Percentiles rank a stretch among this genome's conserved stretches.
phyloP scores from a whole-genome alignment of 1,140 invertebrate species.

The Orussus abietinus region DNA sequence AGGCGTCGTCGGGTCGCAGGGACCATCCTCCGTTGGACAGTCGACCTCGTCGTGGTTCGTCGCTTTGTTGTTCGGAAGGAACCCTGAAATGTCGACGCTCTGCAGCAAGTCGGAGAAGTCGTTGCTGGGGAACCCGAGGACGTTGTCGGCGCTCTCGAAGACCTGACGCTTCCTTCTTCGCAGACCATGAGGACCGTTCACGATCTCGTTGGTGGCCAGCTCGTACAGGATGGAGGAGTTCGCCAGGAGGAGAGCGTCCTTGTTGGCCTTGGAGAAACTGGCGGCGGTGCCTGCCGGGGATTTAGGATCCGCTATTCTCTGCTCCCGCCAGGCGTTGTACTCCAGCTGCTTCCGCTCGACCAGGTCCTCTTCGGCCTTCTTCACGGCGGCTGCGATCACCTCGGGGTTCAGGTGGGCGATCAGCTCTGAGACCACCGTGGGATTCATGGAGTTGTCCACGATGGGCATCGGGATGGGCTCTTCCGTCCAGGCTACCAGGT shows the following conservation, averaged over 20 bases:
- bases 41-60: conserved; percentile 61
- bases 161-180: conserved; percentile 65
- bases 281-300: conserved; percentile 82
- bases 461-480: conserved; percentile 36
- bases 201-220: conserved; percentile 78
- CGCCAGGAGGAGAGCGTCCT: conserved; percentile 73
- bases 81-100: conserved; percentile 67
- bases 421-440: conserved; percentile 29
- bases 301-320: conserved; percentile 69
- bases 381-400: conserved; percentile 61
- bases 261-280: conserved; percentile 83
- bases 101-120: conserved; percentile 70
- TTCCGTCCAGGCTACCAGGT: conserved; percentile 64
- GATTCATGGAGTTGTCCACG: conserved; percentile 54
- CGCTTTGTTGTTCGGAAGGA: conserved; percentile 51
- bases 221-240: conserved; percentile 87
- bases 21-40: conserved; percentile 51
- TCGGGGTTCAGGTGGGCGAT: conserved; percentile 48
- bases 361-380: conserved; percentile 71
- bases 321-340: conserved; percentile 69
- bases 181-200: conserved; percentile 63
- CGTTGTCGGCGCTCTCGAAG: conserved; percentile 62
- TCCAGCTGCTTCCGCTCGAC: conserved; percentile 68
- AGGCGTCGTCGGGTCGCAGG: conserved; percentile 76
- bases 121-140: conserved; percentile 62